Evolutionary conservation across 2,888 invertebrate genomes (phyloP), one percentile per base, ranked within the genome.

Genomic region (Parnassius smintheus): DNA sequence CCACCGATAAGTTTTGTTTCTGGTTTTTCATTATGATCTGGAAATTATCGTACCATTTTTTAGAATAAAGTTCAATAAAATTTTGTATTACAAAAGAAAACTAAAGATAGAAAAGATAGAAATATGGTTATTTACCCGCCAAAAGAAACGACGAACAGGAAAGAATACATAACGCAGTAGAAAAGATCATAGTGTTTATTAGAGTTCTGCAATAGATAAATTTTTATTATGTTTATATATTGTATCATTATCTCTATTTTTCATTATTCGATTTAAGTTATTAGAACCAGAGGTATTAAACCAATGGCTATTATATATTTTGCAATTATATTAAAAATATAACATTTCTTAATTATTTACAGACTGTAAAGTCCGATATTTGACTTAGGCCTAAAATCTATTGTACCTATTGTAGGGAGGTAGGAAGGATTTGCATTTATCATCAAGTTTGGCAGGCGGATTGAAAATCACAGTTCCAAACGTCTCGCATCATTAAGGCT

Each of bases 1-100:
- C 92, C 92, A 3, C 92, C 92, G 0, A 88, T 76, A 7, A 92
- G 78, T 65, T 76, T 85, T 4, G 73, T 70, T 63, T 77, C 65
- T n/a, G 69, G 64, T 2, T 56, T 50, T 52, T 66, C 55, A 9
- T 42, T 45, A n/a, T 42, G 22, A 18, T 59, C 49, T 56, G 49
- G 42, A 55, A 62, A 12, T 35, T 42, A 45, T 4, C 35, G 4
- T 35, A 35, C 35, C 7, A 35, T 1, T 35, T 35, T 35, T 35
- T 35, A 35, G 7, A 59, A 51, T 35, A 51, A 44, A 18, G 61
- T 41, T 58, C 58, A 44, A 22, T 44, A 11, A 13, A 4, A 54
- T 42, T 54, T 42, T 13, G 49, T 9, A 49, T 22, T 51, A 51
- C 2, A 22, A 18, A n/a, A 42, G 9, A 42, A 9, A 18, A 41